Percentiles rank a stretch among this genome's conserved stretches.
Conservation (phyloP, 2,113 vertebrate species). For the Atlantisia rogersi region DNA sequence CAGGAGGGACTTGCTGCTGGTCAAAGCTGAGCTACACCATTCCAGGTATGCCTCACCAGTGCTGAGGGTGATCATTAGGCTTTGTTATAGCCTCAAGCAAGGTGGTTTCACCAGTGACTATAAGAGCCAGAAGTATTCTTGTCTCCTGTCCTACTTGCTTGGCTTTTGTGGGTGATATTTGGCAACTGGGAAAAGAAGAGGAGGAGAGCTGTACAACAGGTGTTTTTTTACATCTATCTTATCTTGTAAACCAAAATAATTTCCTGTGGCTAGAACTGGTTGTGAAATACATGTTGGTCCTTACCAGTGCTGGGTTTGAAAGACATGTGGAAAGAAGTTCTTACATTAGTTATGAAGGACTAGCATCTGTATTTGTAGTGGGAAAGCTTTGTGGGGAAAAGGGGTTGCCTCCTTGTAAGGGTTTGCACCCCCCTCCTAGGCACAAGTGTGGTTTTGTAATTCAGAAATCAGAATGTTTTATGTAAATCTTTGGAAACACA, state of each 20-base stretch:
- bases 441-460: not conserved
- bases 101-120: not conserved
- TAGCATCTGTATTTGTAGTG: not conserved
- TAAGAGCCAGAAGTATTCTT: not conserved
- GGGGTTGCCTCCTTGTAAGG: not conserved
- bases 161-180: not conserved
- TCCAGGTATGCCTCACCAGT: not conserved
- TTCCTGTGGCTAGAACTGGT: not conserved
- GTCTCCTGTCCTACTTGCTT: not conserved
- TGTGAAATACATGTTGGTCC: rapidly evolving
- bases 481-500: not conserved
- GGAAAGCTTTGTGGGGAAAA: not conserved
- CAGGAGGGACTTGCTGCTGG: not conserved
- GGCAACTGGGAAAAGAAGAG: not conserved
- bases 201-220: not conserved
- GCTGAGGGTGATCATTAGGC: not conserved
- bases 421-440: not conserved
- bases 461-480: not conserved
- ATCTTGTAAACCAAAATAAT: not conserved
- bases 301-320: not conserved
- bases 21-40: not conserved
- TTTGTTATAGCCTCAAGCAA: not conserved
- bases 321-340: not conserved
- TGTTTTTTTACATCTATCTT: not conserved
- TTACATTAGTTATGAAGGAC: not conserved